phyloP scores from a whole-genome alignment of 1,140 invertebrate species.

The Nasonia longicornis region DNA sequence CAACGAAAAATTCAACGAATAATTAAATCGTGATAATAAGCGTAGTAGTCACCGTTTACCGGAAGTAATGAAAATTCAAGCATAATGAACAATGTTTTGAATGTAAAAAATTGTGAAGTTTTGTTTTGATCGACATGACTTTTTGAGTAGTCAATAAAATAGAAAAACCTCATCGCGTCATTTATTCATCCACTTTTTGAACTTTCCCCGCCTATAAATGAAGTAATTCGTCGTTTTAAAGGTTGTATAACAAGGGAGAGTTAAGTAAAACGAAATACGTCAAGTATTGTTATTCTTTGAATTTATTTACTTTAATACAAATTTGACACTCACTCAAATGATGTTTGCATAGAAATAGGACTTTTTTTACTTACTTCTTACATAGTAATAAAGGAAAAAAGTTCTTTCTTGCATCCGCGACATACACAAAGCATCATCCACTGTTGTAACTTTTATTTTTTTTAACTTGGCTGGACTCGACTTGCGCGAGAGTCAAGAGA shows the following conservation, averaged over 20 bases:
- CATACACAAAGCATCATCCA: conserved; percentile 52
- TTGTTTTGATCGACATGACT: not conserved
- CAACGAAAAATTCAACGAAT: conserved; percentile 17
- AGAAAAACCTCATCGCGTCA: not conserved
- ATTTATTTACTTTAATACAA: conserved; percentile 68
- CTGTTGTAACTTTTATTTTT: conserved; percentile 43
- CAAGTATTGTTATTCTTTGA: conserved; percentile 56
- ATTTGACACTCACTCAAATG: conserved; percentile 65
- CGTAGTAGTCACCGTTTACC: not conserved
- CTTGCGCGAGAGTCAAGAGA: conserved; percentile 40
- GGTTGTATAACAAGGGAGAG: conserved; percentile 15
- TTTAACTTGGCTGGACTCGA: conserved; percentile 39
- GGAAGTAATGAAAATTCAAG: not conserved
- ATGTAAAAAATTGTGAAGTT: not conserved
- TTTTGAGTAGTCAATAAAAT: conserved; percentile 3
- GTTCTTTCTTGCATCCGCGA: conserved; percentile 52
- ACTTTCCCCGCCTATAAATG: not conserved
- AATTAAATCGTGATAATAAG: conserved; percentile 3
- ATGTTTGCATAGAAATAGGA: conserved; percentile 58
- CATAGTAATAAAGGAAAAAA: conserved; percentile 53
- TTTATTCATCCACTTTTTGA: not conserved
- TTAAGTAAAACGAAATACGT: conserved; percentile 33
- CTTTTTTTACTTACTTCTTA: conserved; percentile 53
- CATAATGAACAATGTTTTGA: conserved; percentile 23
- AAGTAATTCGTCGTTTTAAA: not conserved